A percentile compares a stretch with the other conserved stretches of the same genome.
Evolutionary conservation across 1,140 invertebrate species (phyloP).

Genomic region (Bombus confusus): DNA sequence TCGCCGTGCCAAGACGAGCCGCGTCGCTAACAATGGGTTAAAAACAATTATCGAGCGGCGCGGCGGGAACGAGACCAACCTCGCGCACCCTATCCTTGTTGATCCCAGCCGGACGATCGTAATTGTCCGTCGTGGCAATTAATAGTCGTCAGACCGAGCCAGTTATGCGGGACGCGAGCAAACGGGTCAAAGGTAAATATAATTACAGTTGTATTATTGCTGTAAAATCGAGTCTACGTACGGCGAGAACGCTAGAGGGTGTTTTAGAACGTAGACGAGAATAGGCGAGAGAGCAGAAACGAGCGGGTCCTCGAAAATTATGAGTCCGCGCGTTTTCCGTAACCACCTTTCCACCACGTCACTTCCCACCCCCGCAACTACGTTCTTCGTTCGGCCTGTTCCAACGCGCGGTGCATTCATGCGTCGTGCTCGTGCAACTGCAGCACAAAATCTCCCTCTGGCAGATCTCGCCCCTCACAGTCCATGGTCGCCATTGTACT

Average conservation of each 20-base stretch:
- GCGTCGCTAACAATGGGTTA: neutral
- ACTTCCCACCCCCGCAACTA: constrained; percentile 27
- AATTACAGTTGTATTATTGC: constrained; percentile 50
- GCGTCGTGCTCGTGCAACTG: constrained; percentile 29
- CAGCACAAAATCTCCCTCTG: constrained; percentile 6
- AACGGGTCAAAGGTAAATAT: constrained; percentile 51
- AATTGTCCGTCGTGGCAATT: constrained; percentile 48
- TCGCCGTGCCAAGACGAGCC: constrained; percentile 7
- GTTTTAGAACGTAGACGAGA: neutral
- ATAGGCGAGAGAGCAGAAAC: neutral
- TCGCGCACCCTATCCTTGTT: neutral
- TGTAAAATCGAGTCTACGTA: constrained; percentile 32
- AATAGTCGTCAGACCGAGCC: constrained; percentile 28
- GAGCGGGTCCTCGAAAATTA: constrained; percentile 45
- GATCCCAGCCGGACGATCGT: constrained; percentile 11
- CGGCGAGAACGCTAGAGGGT: no score
- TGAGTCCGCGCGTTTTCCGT: constrained; percentile 45
- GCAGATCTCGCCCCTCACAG: neutral
- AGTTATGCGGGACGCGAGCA: constrained; percentile 43
- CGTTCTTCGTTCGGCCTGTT: constrained; percentile 37
- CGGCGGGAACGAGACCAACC: neutral
- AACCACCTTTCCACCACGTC: constrained; percentile 47
- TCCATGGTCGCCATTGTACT: neutral
- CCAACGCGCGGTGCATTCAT: constrained; percentile 26
- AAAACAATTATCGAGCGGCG: constrained; percentile 39